These are phyloP conservation scores for Drosophila picticornis DNA, from an alignment of 2,888 invertebrate genomes.

Conservation along the genomic window DNA sequence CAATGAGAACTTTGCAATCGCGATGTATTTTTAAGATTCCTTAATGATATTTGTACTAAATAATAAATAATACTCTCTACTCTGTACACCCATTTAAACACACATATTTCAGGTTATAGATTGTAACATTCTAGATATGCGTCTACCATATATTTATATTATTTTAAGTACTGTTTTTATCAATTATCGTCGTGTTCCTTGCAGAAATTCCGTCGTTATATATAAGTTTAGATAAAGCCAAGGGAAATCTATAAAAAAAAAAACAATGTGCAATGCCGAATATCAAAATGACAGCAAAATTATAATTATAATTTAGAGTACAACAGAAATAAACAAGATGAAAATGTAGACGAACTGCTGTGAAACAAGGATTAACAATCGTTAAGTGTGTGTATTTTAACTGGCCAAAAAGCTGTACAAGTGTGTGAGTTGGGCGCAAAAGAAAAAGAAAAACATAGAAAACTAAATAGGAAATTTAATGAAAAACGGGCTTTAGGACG, in stretches of 20 bases:
- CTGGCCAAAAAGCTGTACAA: slow-evolving; percentile 44
- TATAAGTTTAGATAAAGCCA: slow-evolving; percentile 67
- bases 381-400: slow-evolving; percentile 31
- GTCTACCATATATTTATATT: slow-evolving; percentile 58
- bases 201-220: slow-evolving; percentile 81
- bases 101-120: slow-evolving; percentile 38
- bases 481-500: slow-evolving; percentile 28
- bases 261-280: slow-evolving; percentile 37
- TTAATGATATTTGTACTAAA: slow-evolving; percentile 3
- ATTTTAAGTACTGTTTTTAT: slow-evolving; percentile 57
- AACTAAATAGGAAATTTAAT: slow-evolving; percentile 9
- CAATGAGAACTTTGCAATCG: slow-evolving; percentile 71
- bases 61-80: slow-evolving; percentile 9
- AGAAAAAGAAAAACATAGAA: not conserved
- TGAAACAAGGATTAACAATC: slow-evolving; percentile 20
- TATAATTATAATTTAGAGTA: slow-evolving; percentile 21
- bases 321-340: slow-evolving; percentile 4
- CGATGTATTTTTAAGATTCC: slow-evolving; percentile 12
- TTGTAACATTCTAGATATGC: slow-evolving; percentile 46
- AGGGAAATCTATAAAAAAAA: slow-evolving; percentile 10
- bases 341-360: slow-evolving; percentile 61
- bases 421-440: slow-evolving; percentile 17
- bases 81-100: not conserved
- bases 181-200: slow-evolving; percentile 79
- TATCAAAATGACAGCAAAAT: slow-evolving; percentile 15